Percentiles rank a stretch among this genome's conserved stretches.
phyloP scores from a whole-genome alignment of 92 coral and sea anemone species.

The Isaurus tuberculatus region DNA sequence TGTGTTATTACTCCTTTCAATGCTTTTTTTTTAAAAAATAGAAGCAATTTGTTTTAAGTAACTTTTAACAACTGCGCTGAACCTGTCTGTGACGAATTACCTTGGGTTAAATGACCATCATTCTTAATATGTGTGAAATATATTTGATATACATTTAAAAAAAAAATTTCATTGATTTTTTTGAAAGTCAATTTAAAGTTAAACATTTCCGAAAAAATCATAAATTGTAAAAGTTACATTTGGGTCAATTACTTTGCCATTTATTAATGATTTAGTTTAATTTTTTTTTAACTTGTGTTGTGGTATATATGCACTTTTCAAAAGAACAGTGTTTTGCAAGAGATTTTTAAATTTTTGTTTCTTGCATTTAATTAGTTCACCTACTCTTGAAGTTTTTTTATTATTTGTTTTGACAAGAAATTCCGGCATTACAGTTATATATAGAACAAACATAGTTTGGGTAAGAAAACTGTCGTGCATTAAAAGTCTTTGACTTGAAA shows the following conservation, averaged over 20 bases:
- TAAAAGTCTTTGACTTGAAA: conserved; percentile 29
- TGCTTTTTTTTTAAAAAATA: too few species aligned
- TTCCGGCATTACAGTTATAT: background rate
- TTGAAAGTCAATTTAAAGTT: too few species aligned
- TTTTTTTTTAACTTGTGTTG: background rate
- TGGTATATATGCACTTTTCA: background rate
- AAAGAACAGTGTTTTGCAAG: background rate
- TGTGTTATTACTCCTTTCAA: too few species aligned
- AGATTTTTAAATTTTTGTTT: background rate
- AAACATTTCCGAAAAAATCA: too few species aligned
- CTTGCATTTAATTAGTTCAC: background rate
- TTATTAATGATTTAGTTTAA: background rate
- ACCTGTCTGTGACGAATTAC: too few species aligned
- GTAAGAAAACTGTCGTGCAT: background rate
- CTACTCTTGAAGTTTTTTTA: background rate
- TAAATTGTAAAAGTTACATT: background rate
- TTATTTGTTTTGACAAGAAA: background rate
- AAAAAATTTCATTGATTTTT: too few species aligned
- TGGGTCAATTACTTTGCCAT: background rate
- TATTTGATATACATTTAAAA: too few species aligned
- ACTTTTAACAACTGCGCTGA: too few species aligned
- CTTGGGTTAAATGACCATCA: too few species aligned
- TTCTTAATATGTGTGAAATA: too few species aligned
- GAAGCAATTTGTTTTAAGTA: too few species aligned
- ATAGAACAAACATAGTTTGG: too few species aligned